Percentiles rank a stretch among this genome's conserved stretches.
phyloP scores from a whole-genome alignment of 2,113 vertebrate genomes.

The Tichodroma muraria region DNA sequence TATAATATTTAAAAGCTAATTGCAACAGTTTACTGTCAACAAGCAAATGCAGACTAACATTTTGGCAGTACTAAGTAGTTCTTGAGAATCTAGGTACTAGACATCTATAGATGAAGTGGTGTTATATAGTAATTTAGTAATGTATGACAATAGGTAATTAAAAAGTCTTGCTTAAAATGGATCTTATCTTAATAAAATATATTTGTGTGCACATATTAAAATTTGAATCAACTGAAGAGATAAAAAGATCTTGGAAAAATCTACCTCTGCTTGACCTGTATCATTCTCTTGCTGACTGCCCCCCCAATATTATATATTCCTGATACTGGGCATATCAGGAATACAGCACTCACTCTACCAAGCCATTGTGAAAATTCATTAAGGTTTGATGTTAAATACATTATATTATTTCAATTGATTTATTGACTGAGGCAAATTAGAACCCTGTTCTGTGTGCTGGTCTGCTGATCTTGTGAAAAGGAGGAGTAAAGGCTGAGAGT shows the following conservation, averaged over 20 bases:
- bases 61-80: not conserved
- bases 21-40: not conserved
- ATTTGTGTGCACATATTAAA: not conserved
- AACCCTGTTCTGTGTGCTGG: not conserved
- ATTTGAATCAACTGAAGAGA: not conserved
- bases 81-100: not conserved
- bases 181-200: not conserved
- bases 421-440: not conserved
- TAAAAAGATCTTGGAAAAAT: not conserved
- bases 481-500: not conserved
- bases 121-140: not conserved
- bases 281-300: not conserved
- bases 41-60: not conserved
- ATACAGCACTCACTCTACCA: not conserved
- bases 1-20: not conserved
- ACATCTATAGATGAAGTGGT: not conserved
- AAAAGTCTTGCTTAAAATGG: not conserved
- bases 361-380: not conserved
- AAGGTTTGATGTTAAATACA: not conserved
- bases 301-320: no score
- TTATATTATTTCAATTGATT: not conserved
- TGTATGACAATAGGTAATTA: not conserved
- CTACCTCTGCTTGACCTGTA: not conserved
- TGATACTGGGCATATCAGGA: not conserved
- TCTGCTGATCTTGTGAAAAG: not conserved